Evolutionary conservation across 2,113 vertebrate genomes (phyloP), one percentile per base, ranked within the genome.

Genomic region (Boleophthalmus pectinirostris): DNA sequence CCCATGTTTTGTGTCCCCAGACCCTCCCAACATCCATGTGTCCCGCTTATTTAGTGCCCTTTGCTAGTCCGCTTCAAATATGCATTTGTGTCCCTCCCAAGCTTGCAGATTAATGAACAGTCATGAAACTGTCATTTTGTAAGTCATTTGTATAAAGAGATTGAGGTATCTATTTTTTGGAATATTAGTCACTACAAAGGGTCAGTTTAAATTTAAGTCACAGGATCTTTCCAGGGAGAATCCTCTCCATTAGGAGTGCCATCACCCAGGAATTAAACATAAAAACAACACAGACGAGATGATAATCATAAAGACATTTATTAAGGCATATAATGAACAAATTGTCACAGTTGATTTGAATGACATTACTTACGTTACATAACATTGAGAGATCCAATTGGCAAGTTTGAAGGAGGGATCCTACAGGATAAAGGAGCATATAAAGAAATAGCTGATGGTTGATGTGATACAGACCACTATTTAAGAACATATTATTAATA

Each of bases 1-100:
- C 77, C 75, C 70, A 58, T 74, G 72, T 72, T 77, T 25, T 79
- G 72, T 74, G 73, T 68, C 69, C 80, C 71, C 33, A 63, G 66
- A 75, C 75, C 75, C 61, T 82, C 77, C 87, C 77, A 83, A 69
- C 88, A 85, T 85, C 81, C 80, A 83, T 83, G 82, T 87, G 80
- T 81, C 83, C 84, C 84, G 85, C 83, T 90, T 89, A 79, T 82
- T 73, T 90, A 78, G 81, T 79, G 78, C 87, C 69, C 79, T 64
- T 77, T 69, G 63, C 67, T 43, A 54, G 69, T 72, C 71, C 66
- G 64, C 69, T 69, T 72, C 64, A 53, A 73, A 51, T 68, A 23
- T 57, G 57, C 46, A 78, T 70, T 56, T 38, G 53, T 71, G 43
- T 82, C 57, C 53, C 75, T 25, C 66, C 70, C 33, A 46, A 43